A percentile compares a stretch with the other conserved stretches of the same genome.
Evolutionary conservation across 2,797 vertebrate genomes (phyloP).

Genomic region (Harpagifer antarcticus): DNA sequence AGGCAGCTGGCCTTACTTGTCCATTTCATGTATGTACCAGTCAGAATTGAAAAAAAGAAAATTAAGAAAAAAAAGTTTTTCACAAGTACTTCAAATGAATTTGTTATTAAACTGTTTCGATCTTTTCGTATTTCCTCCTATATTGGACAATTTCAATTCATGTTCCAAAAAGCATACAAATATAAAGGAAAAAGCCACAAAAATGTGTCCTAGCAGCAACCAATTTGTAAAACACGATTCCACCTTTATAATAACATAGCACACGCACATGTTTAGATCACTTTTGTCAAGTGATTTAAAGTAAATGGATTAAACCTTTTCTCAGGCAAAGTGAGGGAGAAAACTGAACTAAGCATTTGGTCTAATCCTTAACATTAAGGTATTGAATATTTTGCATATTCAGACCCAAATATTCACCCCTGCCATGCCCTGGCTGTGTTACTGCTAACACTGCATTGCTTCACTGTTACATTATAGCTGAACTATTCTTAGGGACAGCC

Average conservation of each 20-base stretch:
- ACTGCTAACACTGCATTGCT: background rate
- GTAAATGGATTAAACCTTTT: conserved; percentile 1
- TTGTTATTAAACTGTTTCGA: background rate
- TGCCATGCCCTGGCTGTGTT: background rate
- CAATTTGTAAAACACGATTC: background rate
- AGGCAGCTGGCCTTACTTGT: too few relatives aligned
- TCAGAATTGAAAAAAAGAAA: too few relatives aligned
- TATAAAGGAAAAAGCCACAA: background rate
- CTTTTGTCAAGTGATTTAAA: background rate
- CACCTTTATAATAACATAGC: background rate
- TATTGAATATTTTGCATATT: conserved; percentile 10
- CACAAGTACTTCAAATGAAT: background rate
- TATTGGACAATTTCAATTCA: background rate
- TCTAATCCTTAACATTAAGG: background rate
- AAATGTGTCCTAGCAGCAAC: background rate
- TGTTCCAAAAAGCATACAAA: background rate
- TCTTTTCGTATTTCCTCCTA: background rate
- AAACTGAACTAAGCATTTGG: too few relatives aligned
- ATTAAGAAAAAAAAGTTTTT: background rate
- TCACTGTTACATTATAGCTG: conserved; percentile 17
- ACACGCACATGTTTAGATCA: background rate
- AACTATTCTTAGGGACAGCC: background rate
- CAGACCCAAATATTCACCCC: conserved; percentile 7
- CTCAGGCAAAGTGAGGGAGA: too few relatives aligned
- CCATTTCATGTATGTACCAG: too few relatives aligned